Evolutionary conservation across 2,888 invertebrate species (phyloP).

Genomic region (Embidobia sp.): DNA sequence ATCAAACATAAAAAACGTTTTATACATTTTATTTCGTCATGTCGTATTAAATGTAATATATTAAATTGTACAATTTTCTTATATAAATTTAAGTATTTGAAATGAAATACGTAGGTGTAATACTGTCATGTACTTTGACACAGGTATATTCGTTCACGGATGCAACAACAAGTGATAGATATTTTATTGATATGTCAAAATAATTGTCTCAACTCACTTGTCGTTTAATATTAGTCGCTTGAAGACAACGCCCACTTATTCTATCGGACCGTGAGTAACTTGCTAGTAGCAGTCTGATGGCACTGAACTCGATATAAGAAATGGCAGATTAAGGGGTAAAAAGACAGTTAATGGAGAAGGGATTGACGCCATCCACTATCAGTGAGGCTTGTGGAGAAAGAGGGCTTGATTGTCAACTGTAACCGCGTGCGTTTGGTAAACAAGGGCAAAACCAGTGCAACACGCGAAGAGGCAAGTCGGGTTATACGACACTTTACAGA

Average conservation of each 20-base stretch:
- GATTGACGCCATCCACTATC: no score
- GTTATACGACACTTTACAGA: constrained; percentile 34
- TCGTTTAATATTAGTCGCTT: not conserved
- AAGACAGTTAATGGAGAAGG: not conserved
- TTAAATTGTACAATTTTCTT: no score
- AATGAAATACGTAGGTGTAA: no score
- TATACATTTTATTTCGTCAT: no score
- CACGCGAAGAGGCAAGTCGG: not conserved
- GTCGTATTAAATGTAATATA: no score
- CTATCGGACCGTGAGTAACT: constrained; percentile 19
- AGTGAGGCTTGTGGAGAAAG: not conserved
- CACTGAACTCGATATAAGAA: constrained; percentile 10
- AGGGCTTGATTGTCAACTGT: not conserved
- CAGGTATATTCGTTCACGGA: no score
- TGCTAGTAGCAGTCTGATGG: constrained; percentile 6
- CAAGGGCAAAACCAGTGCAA: not conserved
- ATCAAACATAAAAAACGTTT: no score
- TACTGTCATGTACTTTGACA: no score
- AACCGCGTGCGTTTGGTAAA: constrained; percentile 7
- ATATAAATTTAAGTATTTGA: no score
- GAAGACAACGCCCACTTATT: constrained; percentile 59
- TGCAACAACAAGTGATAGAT: no score
- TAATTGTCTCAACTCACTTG: not conserved
- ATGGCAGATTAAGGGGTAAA: not conserved
- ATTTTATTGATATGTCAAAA: no score